Conservation (phyloP, 2,113 vertebrate species). For the Tenebrosternarchus preto region DNA sequence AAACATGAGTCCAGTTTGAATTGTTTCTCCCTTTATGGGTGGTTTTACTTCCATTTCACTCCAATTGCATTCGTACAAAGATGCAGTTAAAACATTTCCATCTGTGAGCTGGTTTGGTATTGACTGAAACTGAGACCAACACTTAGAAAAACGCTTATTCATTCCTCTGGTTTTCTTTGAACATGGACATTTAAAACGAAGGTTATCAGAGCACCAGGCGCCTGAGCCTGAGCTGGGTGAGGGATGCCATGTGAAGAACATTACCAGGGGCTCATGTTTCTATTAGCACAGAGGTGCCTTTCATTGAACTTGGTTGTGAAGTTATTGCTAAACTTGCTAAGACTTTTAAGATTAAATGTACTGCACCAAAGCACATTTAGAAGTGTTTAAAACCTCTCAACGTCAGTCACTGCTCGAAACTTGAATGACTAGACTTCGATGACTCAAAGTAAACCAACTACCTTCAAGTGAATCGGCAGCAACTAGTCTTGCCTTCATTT, state of each 20-base stretch:
- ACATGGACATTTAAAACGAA: background rate
- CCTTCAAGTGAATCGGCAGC: no score
- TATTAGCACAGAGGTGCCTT: background rate
- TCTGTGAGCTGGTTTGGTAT: conserved; percentile 13
- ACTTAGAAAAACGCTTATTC: background rate
- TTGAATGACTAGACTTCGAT: no score
- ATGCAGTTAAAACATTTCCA: conserved; percentile 1
- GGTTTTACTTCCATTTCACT: conserved; percentile 44
- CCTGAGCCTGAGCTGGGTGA: background rate
- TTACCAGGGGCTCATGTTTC: background rate
- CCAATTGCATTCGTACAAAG: conserved; percentile 36
- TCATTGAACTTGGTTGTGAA: background rate
- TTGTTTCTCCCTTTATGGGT: conserved; percentile 30
- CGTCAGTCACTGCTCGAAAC: no score
- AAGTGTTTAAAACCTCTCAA: no score
- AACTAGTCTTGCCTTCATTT: no score
- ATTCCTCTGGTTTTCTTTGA: background rate
- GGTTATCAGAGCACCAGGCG: background rate
- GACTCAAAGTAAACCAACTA: no score
- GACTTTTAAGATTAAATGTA: no score
- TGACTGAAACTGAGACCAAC: conserved; percentile 23
- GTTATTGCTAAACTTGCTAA: no score
- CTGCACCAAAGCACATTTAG: no score
- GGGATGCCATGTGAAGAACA: background rate
- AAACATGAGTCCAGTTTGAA: conserved; percentile 40